A percentile compares a stretch with the other conserved stretches of the same genome.
Evolutionary conservation across 2,797 vertebrate genomes (phyloP).

Genomic region (Erethizon dorsatum): DNA sequence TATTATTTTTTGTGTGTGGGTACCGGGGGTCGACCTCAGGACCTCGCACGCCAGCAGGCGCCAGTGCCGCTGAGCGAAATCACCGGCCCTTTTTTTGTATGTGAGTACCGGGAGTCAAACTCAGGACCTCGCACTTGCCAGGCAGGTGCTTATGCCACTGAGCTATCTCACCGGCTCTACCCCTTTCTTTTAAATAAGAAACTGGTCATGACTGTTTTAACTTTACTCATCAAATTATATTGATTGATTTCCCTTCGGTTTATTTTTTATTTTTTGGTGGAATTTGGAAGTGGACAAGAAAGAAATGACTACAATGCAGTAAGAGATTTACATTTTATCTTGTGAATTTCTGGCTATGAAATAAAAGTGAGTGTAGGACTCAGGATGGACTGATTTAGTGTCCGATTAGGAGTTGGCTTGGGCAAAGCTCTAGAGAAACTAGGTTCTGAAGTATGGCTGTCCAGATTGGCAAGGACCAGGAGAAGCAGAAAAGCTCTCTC

Average conservation of each 20-base stretch:
- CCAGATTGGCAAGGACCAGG: neutral
- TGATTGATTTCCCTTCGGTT: conserved; percentile 31
- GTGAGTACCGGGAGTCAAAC: too few species aligned
- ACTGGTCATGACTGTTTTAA: neutral
- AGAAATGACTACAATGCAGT: neutral
- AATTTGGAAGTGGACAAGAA: conserved; percentile 41
- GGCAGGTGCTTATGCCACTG: too few species aligned
- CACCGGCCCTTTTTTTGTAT: too few species aligned
- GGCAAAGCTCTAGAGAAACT: neutral
- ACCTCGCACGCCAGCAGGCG: too few species aligned
- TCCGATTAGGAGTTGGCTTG: neutral
- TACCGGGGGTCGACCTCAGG: too few species aligned
- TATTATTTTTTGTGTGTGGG: too few species aligned
- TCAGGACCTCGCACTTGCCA: too few species aligned
- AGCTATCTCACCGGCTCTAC: too few species aligned
- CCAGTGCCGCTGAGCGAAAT: too few species aligned
- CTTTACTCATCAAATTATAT: conserved; percentile 32
- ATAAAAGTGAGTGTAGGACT: neutral
- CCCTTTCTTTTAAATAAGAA: conserved; percentile 31
- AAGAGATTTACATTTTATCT: neutral
- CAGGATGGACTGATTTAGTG: neutral
- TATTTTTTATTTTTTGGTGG: neutral
- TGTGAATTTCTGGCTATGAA: conserved; percentile 23
- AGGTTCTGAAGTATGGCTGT: neutral
- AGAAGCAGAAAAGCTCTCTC: neutral